Evolutionary conservation across 2,113 vertebrate species (phyloP).

Genomic region (Lanius ludovicianus): DNA sequence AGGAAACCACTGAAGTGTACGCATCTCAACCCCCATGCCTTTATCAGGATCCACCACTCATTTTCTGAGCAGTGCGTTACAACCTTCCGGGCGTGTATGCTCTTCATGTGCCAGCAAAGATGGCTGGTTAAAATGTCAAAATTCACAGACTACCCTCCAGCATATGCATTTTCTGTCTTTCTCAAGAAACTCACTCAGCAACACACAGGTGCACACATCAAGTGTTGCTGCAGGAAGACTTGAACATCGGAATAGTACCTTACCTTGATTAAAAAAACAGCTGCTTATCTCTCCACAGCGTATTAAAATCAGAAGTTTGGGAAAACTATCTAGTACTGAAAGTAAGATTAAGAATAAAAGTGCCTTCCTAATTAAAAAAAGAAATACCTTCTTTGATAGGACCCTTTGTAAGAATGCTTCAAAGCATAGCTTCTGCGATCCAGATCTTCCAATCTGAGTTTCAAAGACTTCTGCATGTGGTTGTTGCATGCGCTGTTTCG

Average conservation of each 20-base stretch:
- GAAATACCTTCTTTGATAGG: conserved; percentile 61
- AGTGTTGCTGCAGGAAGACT: neutral
- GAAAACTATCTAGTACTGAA: conserved; percentile 27
- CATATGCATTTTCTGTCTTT: neutral
- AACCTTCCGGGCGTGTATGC: neutral
- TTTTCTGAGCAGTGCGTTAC: neutral
- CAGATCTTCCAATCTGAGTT: conserved; percentile 60
- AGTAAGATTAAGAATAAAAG: conserved; percentile 24
- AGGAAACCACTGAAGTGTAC: neutral
- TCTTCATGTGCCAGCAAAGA: neutral
- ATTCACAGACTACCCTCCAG: neutral
- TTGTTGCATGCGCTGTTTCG: neutral
- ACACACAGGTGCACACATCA: neutral
- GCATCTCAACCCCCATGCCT: neutral
- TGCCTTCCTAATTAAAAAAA: conserved; percentile 50
- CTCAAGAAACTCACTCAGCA: neutral
- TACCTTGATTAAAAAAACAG: neutral
- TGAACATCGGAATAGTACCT: neutral
- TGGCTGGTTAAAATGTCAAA: fast-evolving
- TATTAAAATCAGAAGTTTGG: conserved; percentile 2
- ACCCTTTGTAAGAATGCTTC: conserved; percentile 52
- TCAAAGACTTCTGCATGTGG: conserved; percentile 59
- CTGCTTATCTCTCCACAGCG: neutral
- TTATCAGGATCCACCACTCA: neutral
- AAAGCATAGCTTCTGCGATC: conserved; percentile 56